Percentiles rank a stretch among this genome's conserved stretches.
Conservation (phyloP, 2,113 vertebrate genomes). For the Alethe diademata region DNA sequence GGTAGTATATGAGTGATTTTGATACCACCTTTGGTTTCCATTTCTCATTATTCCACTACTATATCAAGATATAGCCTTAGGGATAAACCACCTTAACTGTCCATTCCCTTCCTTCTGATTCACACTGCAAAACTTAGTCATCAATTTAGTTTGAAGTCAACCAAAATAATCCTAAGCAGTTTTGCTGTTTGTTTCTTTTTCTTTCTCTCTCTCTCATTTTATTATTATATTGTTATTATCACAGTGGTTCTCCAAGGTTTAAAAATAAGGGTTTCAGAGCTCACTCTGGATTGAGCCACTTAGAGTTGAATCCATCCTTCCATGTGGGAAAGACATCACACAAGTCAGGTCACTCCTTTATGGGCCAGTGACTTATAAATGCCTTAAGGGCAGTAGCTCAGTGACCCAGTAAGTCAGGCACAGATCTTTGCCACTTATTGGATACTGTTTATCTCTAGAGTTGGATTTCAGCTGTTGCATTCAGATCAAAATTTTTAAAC, state of each 20-base stretch:
- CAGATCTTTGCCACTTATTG: neutral
- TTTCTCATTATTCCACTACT: neutral
- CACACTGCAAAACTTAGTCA: neutral
- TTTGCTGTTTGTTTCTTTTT: neutral
- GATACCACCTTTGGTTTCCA: neutral
- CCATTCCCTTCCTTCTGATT: neutral
- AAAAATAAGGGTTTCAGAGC: neutral
- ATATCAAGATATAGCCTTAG: neutral
- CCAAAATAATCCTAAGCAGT: neutral
- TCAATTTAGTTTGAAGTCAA: neutral
- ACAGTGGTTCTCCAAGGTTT: neutral
- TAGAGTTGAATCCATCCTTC: neutral
- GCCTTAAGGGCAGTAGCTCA: neutral
- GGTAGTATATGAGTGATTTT: neutral
- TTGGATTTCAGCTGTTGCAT: neutral
- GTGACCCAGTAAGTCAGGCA: neutral
- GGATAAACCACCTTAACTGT: neutral
- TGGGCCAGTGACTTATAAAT: neutral
- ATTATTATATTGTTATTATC: no score
- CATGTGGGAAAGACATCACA: neutral
- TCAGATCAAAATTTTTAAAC: neutral
- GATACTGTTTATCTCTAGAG: neutral
- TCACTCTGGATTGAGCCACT: neutral
- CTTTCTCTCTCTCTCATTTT: no score
- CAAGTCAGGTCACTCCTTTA: neutral